A percentile compares a stretch with the other conserved stretches of the same genome.
Evolutionary conservation across 2,797 vertebrate genomes (phyloP).

Genomic region (Masticophis lateralis): DNA sequence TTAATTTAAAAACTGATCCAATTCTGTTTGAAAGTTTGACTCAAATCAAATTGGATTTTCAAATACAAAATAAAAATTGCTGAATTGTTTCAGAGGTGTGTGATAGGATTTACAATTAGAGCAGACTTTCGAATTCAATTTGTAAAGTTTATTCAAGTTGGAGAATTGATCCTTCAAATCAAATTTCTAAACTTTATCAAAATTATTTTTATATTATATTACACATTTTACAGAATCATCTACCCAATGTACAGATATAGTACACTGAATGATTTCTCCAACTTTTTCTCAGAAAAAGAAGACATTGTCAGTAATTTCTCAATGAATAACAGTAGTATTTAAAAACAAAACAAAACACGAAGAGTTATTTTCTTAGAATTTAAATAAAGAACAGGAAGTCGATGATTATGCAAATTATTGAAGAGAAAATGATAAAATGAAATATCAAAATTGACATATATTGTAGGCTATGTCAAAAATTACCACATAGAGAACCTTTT

Average conservation of each 20-base stretch:
- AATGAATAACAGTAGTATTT: background rate
- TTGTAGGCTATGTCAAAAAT: background rate
- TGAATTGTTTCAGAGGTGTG: background rate
- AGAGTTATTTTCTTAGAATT: background rate
- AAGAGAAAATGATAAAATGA: background rate
- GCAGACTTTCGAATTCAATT: background rate
- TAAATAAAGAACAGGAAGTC: background rate
- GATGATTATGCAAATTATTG: background rate
- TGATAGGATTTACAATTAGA: background rate
- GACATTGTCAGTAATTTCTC: background rate
- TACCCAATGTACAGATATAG: background rate
- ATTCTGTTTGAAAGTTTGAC: background rate
- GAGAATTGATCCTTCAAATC: background rate
- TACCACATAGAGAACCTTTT: background rate
- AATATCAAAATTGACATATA: background rate
- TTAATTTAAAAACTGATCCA: background rate
- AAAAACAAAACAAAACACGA: background rate
- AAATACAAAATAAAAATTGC: background rate
- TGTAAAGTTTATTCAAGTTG: background rate
- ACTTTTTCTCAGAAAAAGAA: background rate
- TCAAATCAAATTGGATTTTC: background rate
- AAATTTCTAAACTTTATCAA: background rate
- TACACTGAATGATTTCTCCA: background rate
- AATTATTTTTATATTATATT: background rate
- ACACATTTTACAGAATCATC: background rate